Conservation (phyloP, 2,888 invertebrate species). For the Leptinotarsa peninsularis region DNA sequence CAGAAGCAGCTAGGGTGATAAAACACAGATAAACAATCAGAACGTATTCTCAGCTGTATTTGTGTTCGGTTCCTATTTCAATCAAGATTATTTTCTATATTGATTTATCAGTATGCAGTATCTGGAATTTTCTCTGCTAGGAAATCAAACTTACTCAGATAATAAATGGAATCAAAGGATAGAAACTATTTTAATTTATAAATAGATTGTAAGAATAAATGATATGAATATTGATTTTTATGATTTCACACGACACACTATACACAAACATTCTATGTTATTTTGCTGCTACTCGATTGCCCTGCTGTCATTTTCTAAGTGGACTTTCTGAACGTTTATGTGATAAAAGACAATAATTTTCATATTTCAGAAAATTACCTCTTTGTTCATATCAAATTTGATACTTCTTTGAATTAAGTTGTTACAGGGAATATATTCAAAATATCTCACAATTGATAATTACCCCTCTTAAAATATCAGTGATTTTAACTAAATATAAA, state of each 20-base stretch:
- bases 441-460: no score
- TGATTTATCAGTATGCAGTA: constrained; percentile 21
- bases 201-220: constrained; percentile 20
- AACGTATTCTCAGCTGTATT: constrained; percentile 10
- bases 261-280: constrained; percentile 65
- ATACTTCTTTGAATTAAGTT: no score
- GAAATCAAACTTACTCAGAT: constrained; percentile 23
- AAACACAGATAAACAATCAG: constrained; percentile 67
- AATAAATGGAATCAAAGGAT: constrained; percentile 25
- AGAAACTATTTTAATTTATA: constrained; percentile 21
- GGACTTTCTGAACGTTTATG: no score
- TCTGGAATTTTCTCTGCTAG: constrained; percentile 4
- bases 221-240: constrained; percentile 11
- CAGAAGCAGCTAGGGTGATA: constrained; percentile 79
- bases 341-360: no score
- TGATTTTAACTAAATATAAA: no score
- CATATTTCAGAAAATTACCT: no score
- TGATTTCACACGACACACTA: constrained; percentile 26
- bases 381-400: no score
- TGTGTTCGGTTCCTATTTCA: constrained; percentile 17
- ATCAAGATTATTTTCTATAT: constrained; percentile 6
- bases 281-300: constrained; percentile 61
- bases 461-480: no score
- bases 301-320: constrained; percentile 42
- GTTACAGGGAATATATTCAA: no score